Base-by-base conservation (phyloP, 1,140 invertebrate genomes). In the Cylas formicarius region DNA sequence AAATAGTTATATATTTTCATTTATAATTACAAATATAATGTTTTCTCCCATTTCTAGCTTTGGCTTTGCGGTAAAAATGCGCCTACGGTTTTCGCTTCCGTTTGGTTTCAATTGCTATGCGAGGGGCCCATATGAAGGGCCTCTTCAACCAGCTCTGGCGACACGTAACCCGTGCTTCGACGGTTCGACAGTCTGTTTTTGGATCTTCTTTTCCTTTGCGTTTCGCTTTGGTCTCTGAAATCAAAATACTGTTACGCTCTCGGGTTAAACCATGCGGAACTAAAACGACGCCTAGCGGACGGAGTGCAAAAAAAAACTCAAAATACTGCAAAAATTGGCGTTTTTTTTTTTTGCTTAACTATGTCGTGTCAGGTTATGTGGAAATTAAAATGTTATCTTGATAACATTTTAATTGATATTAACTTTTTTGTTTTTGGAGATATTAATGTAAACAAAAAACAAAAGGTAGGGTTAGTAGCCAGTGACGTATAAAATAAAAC, bases 111-210 rank as follows among this genome's bases (percentile, higher is more conserved):
- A n/a, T n/a, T n/a, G n/a, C n/a, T n/a, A n/a, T n/a, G n/a, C n/a
- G n/a, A n/a, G n/a, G n/a, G n/a, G n/a, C 57, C 57, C 46, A 60
- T 48, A 16, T 44, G 46, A 18, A 50, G 9, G 7, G 61, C 61
- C 32, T 48, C 56, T 37, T 63, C 57, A 0, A 63, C 34, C 23
- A 53, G 35, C 38, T 61, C 60, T 3, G 38, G 38, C 8, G 37
- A 33, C 2, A 60, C 48, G 22, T 39, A 56, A 22, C 61, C 61
- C 1, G 61, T 63, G 42, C 61, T 63, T 35, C 60, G 53, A 36
- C 61, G 44, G 38, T 62, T 59, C 3, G 61, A 63, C 18, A 63
- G 26, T 22, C 59, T 48, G 29, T 63, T 60, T 41, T 56, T 62
- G 0, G 60, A 60, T 44, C 59, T 40, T 13, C 60, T 40, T 45